Base-by-base conservation (phyloP, 2,113 vertebrate genomes). In the Candoia aspera region DNA sequence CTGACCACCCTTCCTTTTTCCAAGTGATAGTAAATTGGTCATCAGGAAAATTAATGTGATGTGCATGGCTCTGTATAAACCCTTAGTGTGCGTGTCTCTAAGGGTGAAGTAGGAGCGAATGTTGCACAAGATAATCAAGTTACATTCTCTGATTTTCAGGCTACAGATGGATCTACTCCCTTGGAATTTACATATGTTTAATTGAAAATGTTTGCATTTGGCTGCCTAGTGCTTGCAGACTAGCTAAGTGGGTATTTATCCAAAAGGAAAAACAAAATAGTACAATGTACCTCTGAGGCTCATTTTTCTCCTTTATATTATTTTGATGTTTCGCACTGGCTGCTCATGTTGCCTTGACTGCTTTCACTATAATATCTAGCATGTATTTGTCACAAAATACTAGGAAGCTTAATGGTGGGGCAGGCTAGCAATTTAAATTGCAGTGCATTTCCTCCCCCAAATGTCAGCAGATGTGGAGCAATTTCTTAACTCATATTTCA, bases 161-260 rank as follows among this genome's bases (percentile, higher is more conserved):
- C n/a, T 26, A 9, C 49, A 83, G 10, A 26, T 21, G 11, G 23
- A 60, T 8, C 49, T 17, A 8, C 13, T 58, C 37, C 21, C 24
- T 86, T 86, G 90, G 4, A 54, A 64, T 91, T 54, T 91, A 23
- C 84, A 86, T 89, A n/a, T 2, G 24, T 90, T 21, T 84, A 46
- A 59, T 42, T 26, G 24, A 58, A 59, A 90, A 84, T 33, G 17
- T 17, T 79, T 59, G 21, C 29, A 62, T 19, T 46, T 88, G 2
- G 26, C 53, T 54, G 6, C 33, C 33, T 88, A 37, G 17, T 9
- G 12, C 33, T 88, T 42, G 58, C 68, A 83, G 68, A 26, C 79
- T 9, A 73, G 55, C 89, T 84, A 17, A 19, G 55, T 13, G 29
- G 6, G 0, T 79, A 26, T 79, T 55, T 37, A 8, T 37, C 73